Evolutionary conservation across 2,113 vertebrate genomes (phyloP), one percentile per base, ranked within the genome.

Genomic region (Salvelinus alpinus): DNA sequence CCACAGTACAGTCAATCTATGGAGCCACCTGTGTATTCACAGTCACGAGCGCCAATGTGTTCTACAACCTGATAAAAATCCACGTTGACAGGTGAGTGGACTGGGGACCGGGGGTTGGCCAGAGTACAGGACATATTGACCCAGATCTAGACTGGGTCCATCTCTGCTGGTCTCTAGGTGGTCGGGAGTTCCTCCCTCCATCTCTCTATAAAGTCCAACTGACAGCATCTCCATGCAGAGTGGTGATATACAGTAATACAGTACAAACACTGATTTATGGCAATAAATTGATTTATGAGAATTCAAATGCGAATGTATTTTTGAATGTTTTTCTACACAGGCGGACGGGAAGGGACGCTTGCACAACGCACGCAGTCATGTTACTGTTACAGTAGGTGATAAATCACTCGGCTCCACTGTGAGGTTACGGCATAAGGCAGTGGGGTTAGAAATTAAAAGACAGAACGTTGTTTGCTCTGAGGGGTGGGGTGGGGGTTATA

Each of bases 41-140:
- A 20, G 18, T 62, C 59, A 62, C 20, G n/a, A 57, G 51, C 14
- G 27, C 7, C 16, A 69, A 38, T 31, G 59, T 51, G 20, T 71
- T 72, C 72, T 27, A 73, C 71, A 25, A 66, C 24, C 48, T 68
- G 71, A 72, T 64, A 67, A 65, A 64, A 74, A 38, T 31, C 2
- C 38, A 29, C 22, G 38, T 44, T 44, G 9, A 44, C 38, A 44
- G 38, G 38, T 44, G 9, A 44, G 34, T 34, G 48, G 77, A 79
- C 59, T 20, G 38, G 64, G 14, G 24, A 72, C 7, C 16, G 6
- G 48, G 51, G 8, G 2, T 29, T 34, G 29, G 22, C 13, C 68
- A 25, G 20, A 64, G 27, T n/a, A 16, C 6, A 31, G 16, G 3
- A 34, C 11, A 44, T 13, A 57, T 4, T 18, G 59, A 62, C n/a